Evolutionary conservation across 1,140 invertebrate genomes (phyloP).

Genomic region (Ostrea denselamellosa): DNA sequence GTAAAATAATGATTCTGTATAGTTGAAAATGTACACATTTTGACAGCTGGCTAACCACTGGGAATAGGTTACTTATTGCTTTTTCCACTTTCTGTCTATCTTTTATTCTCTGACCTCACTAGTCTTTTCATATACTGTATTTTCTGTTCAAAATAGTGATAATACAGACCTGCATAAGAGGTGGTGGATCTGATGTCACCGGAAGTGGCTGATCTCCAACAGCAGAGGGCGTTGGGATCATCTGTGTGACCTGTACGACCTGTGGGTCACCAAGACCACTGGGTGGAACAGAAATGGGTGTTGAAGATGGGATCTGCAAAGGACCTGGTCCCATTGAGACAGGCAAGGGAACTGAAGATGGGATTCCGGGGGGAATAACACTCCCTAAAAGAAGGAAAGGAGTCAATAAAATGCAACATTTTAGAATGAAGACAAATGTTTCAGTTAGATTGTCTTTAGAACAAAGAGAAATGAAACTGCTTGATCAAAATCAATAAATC

Average conservation of each 20-base stretch:
- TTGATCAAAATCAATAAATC: constrained; percentile 17
- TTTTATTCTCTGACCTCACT: not conserved
- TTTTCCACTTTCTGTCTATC: no score
- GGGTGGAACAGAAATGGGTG: constrained; percentile 13
- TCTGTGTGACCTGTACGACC: constrained; percentile 8
- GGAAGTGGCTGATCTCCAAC: not conserved
- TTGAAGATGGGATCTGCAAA: constrained; percentile 1
- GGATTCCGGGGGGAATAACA: constrained; percentile 18
- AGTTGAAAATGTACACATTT: no score
- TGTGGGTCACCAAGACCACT: not conserved
- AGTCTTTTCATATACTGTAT: not conserved
- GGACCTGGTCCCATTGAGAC: constrained; percentile 5
- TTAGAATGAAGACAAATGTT: not conserved
- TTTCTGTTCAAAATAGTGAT: not conserved
- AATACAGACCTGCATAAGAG: constrained; percentile 38
- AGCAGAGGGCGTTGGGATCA: constrained; percentile 8
- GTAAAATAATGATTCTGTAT: no score
- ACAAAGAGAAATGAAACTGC: not conserved
- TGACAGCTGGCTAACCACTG: no score
- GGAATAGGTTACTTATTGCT: no score
- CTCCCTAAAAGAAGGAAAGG: not conserved
- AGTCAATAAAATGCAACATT: not conserved
- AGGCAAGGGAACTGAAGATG: constrained; percentile 26
- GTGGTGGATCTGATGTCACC: constrained; percentile 19
- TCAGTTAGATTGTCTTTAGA: not conserved